These are phyloP conservation scores for Choristoneura rosaceana DNA, from an alignment of 2,888 invertebrate genomes.

Conservation along the genomic window DNA sequence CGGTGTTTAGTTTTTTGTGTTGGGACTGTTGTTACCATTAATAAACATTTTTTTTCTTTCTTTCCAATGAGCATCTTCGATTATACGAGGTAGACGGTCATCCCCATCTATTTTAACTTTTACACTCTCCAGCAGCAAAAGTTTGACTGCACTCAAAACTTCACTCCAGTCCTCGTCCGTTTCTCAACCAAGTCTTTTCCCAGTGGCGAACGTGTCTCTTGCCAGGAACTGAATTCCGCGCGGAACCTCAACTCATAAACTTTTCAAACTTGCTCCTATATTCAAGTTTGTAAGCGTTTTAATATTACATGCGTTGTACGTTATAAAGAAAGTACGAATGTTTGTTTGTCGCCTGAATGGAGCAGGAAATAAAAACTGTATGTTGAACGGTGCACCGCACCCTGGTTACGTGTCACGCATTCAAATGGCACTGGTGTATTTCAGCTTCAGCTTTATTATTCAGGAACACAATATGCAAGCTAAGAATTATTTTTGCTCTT, in stretches of 20 bases:
- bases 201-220: not conserved
- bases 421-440: conserved; percentile 48
- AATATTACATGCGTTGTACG: conserved; percentile 45
- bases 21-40: no score
- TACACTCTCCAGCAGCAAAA: not conserved
- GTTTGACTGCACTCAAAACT: not conserved
- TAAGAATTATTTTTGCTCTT: conserved; percentile 31
- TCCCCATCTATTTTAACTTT: not conserved
- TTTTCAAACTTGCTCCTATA: conserved; percentile 37
- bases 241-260: conserved; percentile 27
- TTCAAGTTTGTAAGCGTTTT: conserved; percentile 36
- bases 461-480: conserved; percentile 32
- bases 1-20: no score
- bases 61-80: no score
- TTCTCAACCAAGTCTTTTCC: not conserved
- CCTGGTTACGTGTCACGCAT: conserved; percentile 64
- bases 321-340: conserved; percentile 45
- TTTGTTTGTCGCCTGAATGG: conserved; percentile 58
- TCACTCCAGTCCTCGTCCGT: not conserved
- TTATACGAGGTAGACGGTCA: not conserved
- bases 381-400: conserved; percentile 62
- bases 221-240: not conserved
- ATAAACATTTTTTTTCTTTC: no score
- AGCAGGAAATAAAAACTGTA: conserved; percentile 66
- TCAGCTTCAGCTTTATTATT: conserved; percentile 35